These are phyloP conservation scores for Pyrocoelia pectoralis DNA, from an alignment of 2,888 invertebrate species.

Conservation along the genomic window DNA sequence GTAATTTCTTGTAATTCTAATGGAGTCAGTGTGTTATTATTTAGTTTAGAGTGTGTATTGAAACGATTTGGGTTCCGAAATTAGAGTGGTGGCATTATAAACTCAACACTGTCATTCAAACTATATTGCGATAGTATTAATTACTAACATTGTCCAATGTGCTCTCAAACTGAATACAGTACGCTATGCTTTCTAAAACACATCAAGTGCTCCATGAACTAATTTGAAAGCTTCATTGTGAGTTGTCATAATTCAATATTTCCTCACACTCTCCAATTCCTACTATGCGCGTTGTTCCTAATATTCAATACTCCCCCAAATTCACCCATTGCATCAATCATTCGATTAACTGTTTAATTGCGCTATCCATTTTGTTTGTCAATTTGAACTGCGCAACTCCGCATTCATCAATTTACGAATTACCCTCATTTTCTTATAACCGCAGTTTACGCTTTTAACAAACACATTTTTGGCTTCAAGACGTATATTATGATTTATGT, in stretches of 20 bases:
- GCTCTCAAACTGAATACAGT: constrained; percentile 33
- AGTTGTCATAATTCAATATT: constrained; percentile 51
- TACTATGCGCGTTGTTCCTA: constrained; percentile 28
- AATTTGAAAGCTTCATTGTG: constrained; percentile 52
- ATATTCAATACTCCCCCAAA: constrained; percentile 38
- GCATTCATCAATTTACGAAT: constrained; percentile 56
- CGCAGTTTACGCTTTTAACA: constrained; percentile 32
- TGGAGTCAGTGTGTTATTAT: constrained; percentile 37
- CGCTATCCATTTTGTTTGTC: constrained; percentile 59
- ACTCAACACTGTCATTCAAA: constrained; percentile 38
- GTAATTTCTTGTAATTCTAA: constrained; percentile 42
- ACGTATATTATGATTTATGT: constrained; percentile 39
- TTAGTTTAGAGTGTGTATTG: constrained; percentile 27
- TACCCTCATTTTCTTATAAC: constrained; percentile 48
- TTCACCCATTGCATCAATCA: constrained; percentile 56
- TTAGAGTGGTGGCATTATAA: constrained; percentile 32
- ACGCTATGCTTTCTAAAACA: constrained; percentile 37
- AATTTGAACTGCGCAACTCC: constrained; percentile 54
- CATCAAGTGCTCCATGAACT: constrained; percentile 47
- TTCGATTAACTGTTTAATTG: constrained; percentile 60
- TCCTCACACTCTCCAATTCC: constrained; percentile 28
- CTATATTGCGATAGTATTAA: constrained; percentile 41
- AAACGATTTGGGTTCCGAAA: constrained; percentile 31
- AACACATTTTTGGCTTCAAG: constrained; percentile 32
- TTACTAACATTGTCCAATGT: constrained; percentile 39